Evolutionary conservation across 2,797 vertebrate species (phyloP).

Genomic region (Pseudochromis fuscus): DNA sequence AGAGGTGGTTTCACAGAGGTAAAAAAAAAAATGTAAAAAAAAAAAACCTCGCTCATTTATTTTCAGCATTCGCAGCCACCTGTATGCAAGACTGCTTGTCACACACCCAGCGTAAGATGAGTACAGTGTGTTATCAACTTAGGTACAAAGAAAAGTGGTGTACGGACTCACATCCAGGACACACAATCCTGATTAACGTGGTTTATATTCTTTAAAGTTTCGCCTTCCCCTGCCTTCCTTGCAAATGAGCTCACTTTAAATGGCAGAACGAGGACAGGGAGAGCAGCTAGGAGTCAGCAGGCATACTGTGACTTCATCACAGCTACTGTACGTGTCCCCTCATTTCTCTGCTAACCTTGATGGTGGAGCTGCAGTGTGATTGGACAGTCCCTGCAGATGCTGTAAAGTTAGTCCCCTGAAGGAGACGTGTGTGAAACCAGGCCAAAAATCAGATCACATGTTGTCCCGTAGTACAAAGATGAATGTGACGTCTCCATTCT

Average conservation of each 20-base stretch:
- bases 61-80: neutral
- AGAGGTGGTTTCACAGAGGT: conserved; percentile 30
- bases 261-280: conserved; percentile 55
- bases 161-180: conserved; percentile 7
- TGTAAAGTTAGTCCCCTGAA: conserved; percentile 44
- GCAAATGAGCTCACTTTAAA: conserved; percentile 41
- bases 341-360: conserved; percentile 52
- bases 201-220: conserved; percentile 15
- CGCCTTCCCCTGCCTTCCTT: conserved; percentile 30
- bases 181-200: conserved; percentile 20
- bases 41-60: conserved; percentile 20
- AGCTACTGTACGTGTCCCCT: conserved; percentile 26
- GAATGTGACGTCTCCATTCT: neutral
- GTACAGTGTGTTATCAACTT: conserved; percentile 8
- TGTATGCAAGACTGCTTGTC: conserved; percentile 23
- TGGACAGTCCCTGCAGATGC: conserved; percentile 56
- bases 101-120: conserved; percentile 21
- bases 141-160: conserved; percentile 5
- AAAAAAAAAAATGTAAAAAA: conserved; percentile 12
- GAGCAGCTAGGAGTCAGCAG: conserved; percentile 30
- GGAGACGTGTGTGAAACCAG: conserved; percentile 30
- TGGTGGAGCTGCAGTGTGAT: conserved; percentile 49
- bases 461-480: neutral
- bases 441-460: conserved; percentile 11
- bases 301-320: conserved; percentile 27